Conservation (phyloP, 2,888 invertebrate species). For the Agapostemon virescens region DNA sequence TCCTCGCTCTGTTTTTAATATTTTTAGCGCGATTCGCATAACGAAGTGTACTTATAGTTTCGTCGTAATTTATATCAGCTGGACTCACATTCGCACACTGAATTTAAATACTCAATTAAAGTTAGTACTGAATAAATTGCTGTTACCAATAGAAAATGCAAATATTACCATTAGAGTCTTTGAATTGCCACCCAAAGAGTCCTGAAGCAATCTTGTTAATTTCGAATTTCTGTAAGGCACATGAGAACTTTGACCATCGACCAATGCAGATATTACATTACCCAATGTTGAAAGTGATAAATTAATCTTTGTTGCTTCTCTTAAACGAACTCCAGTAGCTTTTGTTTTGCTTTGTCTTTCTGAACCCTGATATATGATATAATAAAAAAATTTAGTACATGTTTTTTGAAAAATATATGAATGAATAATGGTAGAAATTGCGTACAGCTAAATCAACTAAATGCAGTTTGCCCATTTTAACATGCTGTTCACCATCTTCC, state of each 20-base stretch:
- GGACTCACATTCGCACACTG: conserved; percentile 99
- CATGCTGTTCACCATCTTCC: conserved; percentile 91
- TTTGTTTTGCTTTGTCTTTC: conserved; percentile 98
- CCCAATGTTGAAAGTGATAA: conserved; percentile 97
- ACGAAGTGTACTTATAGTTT: conserved; percentile 96
- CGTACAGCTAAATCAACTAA: conserved; percentile 97
- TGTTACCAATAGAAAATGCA: background rate
- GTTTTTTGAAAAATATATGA: background rate
- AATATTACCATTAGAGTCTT: conserved; percentile 92
- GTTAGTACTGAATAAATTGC: background rate
- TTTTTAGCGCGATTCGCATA: conserved; percentile 99
- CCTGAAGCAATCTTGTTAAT: conserved; percentile 95
- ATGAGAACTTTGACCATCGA: conserved; percentile 98
- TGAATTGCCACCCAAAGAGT: conserved; percentile 97
- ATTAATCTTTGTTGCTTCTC: conserved; percentile 99
- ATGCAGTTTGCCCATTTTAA: conserved; percentile 97
- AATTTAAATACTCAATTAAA: conserved; percentile 17
- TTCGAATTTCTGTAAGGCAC: conserved; percentile 99
- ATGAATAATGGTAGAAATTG: conserved; percentile 55
- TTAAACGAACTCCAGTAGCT: conserved; percentile 93
- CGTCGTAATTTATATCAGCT: conserved; percentile 97
- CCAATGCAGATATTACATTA: conserved; percentile 98
- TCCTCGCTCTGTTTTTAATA: conserved; percentile 96
- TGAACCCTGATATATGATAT: conserved; percentile 87
- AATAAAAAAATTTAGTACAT: background rate